Evolutionary conservation across 2,888 invertebrate genomes (phyloP), one percentile per base, ranked within the genome.

Genomic region (Suillia variegata): DNA sequence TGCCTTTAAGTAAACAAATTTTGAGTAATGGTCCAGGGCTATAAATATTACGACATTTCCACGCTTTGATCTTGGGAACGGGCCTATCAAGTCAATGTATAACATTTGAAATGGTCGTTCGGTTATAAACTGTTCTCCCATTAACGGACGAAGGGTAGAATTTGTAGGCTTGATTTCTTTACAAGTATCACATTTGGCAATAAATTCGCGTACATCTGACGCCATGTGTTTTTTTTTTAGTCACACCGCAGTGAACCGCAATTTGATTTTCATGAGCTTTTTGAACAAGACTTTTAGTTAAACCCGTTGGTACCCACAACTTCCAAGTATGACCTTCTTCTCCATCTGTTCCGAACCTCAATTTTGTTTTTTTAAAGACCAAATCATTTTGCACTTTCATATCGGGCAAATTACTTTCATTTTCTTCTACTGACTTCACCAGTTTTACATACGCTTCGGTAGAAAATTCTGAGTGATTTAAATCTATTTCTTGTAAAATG

Each of bases 71-170:
- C 49, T n/a, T 5, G 50, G 34, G 18, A 31, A 56, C 8, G 33
- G 33, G 2, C 50, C 56, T 31, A 50, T 4, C 2, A 56, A 50
- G 26, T 56, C 33, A 2, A 56, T 22, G 15, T 34, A 50, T 18
- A 56, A 56, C 21, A 18, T 26, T 20, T 50, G 50, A 12, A 56
- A 56, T n/a, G 13, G 33, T 15, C 50, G 6, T n/a, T n/a, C n/a
- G n/a, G n/a, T n/a, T n/a, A n/a, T n/a, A 5, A 45, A 10, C 6
- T 15, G 5, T 21, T n/a, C n/a, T 45, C 45, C 45, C 45, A 45
- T 45, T n/a, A 6, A n/a, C n/a, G 8, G 47, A 15, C 21, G 24
- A 3, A 45, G 17, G 45, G 56, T 15, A 15, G 12, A 2, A 33
- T 21, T 49, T 18, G 26, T 2, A 22, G 6, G 2, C 21, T 48